Evolutionary conservation across 1,140 invertebrate genomes (phyloP).

Genomic region (Portunus trituberculatus): DNA sequence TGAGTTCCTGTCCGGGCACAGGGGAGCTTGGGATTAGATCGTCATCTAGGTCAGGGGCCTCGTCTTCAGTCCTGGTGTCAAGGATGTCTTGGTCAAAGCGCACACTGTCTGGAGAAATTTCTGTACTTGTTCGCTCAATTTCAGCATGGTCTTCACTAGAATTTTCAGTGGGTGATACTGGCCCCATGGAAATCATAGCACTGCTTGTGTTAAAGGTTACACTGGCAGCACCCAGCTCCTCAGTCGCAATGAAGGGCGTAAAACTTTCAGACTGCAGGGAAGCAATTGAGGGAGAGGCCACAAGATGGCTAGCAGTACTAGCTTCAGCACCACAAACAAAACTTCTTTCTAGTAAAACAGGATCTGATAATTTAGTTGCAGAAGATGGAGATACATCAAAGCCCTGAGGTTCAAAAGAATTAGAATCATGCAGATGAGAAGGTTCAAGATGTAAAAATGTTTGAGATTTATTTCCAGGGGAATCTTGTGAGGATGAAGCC

Average conservation of each 20-base stretch:
- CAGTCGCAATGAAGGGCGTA: constrained; percentile 60
- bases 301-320: constrained; percentile 55
- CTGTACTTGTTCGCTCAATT: constrained; percentile 77
- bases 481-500: constrained; percentile 42
- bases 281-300: constrained; percentile 66
- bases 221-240: constrained; percentile 63
- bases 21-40: constrained; percentile 77
- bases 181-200: constrained; percentile 59
- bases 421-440: constrained; percentile 66
- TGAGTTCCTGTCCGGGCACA: constrained; percentile 65
- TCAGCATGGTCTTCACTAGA: constrained; percentile 77
- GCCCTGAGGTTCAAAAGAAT: constrained; percentile 61
- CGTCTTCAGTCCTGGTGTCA: constrained; percentile 79
- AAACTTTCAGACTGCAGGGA: constrained; percentile 69
- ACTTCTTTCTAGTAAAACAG: constrained; percentile 62
- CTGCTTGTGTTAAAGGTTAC: constrained; percentile 70
- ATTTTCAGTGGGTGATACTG: constrained; percentile 75
- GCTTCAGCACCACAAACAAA: constrained; percentile 60
- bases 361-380: constrained; percentile 70
- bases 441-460: constrained; percentile 56
- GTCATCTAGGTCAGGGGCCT: constrained; percentile 79
- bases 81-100: constrained; percentile 79
- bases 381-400: constrained; percentile 72
- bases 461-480: constrained; percentile 42
- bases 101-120: constrained; percentile 76